Conservation (phyloP, 2,113 vertebrate species). For the Podiceps cristatus region DNA sequence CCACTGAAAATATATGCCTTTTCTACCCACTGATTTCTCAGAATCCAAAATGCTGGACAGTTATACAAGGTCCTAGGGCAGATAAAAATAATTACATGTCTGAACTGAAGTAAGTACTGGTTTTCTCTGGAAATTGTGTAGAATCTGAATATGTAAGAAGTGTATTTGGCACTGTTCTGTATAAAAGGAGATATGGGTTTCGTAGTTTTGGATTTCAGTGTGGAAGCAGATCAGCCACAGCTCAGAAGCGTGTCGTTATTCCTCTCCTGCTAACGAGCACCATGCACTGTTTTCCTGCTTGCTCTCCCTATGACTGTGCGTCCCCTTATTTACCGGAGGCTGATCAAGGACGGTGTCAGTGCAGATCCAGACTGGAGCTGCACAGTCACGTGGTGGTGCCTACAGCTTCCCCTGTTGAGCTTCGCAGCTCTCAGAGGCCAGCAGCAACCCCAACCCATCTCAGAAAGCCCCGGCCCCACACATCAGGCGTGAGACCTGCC, state of each 20-base stretch:
- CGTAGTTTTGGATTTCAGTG: not conserved
- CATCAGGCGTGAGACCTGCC: fast-evolving
- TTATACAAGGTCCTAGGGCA: not conserved
- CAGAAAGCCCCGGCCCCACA: fast-evolving
- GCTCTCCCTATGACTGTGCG: fast-evolving
- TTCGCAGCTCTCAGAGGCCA: not conserved
- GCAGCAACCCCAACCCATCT: fast-evolving
- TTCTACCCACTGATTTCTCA: not conserved
- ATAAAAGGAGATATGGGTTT: not conserved
- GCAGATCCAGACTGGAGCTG: not conserved
- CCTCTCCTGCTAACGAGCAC: not conserved
- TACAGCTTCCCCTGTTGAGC: fast-evolving
- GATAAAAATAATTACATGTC: not conserved
- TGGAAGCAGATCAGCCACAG: not conserved
- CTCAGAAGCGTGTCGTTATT: not conserved
- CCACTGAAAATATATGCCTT: not conserved
- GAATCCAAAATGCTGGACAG: not conserved
- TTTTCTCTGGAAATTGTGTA: not conserved
- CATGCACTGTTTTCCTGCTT: not conserved
- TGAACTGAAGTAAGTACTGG: not conserved
- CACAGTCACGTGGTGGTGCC: not conserved
- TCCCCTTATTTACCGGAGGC: fast-evolving
- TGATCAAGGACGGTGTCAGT: fast-evolving
- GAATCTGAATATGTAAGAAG: not conserved
- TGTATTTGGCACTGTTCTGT: not conserved